These are phyloP conservation scores for Aurelia sp. DNA, from an alignment of 30 jellyfish, hydroid and myxozoan genomes.

Conservation along the genomic window DNA sequence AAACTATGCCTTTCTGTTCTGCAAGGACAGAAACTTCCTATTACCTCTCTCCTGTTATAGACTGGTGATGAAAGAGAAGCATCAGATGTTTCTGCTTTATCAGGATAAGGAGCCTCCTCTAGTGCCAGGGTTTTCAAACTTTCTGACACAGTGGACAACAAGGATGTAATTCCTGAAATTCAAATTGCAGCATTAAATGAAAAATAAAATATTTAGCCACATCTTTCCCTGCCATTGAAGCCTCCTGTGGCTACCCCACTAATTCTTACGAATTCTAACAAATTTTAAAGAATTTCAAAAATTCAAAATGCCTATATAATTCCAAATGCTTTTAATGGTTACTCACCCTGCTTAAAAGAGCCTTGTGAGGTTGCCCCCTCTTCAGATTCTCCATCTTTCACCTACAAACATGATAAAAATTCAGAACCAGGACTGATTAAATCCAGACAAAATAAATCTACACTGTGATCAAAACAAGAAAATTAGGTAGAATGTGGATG, in stretches of 20 bases:
- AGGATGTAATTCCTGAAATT: constrained; percentile 38
- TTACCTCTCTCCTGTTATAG: constrained; percentile 76
- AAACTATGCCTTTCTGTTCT: too few species aligned
- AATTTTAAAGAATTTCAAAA: neutral
- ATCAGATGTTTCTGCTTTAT: constrained; percentile 21
- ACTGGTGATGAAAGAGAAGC: constrained; percentile 56
- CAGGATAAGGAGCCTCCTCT: constrained; percentile 30
- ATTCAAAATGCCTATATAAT: too few species aligned
- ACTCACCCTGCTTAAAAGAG: constrained; percentile 45
- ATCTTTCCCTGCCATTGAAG: too few species aligned
- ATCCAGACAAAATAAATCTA: too few species aligned
- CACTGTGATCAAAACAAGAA: too few species aligned
- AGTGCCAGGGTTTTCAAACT: constrained; percentile 61
- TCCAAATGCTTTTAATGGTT: neutral
- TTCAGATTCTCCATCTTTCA: constrained; percentile 20
- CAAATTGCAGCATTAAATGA: neutral
- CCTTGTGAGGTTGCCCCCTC: constrained; percentile 18
- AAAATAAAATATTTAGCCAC: too few species aligned
- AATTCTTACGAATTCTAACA: neutral
- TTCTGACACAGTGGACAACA: constrained; percentile 52
- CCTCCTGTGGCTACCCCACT: too few species aligned
- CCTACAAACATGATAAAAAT: neutral
- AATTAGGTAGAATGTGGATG: too few species aligned
- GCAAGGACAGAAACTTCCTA: too few species aligned
- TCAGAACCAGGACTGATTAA: too few species aligned